Evolutionary conservation across 2,888 invertebrate species (phyloP).

Genomic region (Phytoseiulus persimilis): DNA sequence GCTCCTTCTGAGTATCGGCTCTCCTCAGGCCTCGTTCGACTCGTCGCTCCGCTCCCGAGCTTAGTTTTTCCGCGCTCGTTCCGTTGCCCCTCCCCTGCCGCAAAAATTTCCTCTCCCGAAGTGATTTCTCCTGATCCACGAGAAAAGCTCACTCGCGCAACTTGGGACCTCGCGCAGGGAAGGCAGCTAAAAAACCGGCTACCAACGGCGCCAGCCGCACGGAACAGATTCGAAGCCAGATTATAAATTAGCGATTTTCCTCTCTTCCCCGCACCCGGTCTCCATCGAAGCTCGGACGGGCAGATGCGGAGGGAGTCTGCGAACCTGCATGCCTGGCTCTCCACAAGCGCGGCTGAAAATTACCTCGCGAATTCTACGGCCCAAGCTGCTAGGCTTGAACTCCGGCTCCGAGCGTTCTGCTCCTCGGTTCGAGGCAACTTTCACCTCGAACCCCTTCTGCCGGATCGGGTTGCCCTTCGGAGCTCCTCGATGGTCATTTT

Average conservation of each 20-base stretch:
- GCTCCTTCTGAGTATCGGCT: too few species aligned
- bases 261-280: neutral
- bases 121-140: too few species aligned
- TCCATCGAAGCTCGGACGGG: neutral
- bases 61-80: too few species aligned
- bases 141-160: neutral
- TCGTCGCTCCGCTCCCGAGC: too few species aligned
- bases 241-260: neutral
- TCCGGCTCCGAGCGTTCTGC: neutral
- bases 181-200: neutral
- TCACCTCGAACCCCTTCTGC: too few species aligned
- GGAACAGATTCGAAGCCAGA: neutral
- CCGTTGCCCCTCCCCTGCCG: too few species aligned
- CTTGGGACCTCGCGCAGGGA: neutral
- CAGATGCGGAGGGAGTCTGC: neutral
- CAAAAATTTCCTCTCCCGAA: neutral
- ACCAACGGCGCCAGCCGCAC: neutral
- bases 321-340: neutral
- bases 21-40: too few species aligned
- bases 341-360: neutral
- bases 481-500: too few species aligned
- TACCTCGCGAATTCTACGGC: neutral
- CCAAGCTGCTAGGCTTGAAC: neutral
- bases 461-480: too few species aligned
- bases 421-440: too few species aligned